Base-by-base conservation (phyloP, 2,113 vertebrate species). In the Microtus montanus region DNA sequence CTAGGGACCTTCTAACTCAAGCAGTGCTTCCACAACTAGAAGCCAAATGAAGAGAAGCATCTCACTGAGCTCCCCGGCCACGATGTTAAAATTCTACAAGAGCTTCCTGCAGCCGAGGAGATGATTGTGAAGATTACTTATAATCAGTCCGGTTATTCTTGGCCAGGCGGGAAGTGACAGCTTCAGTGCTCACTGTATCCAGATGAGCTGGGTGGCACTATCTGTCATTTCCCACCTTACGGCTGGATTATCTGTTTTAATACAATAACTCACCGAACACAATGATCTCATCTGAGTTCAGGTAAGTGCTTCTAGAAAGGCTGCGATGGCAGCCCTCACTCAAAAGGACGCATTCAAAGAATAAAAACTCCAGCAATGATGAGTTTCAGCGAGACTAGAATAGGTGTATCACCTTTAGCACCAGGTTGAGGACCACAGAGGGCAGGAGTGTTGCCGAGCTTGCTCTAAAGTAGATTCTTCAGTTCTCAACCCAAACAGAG, bases 51-150 rank as follows among this genome's bases (percentile, higher is more conserved):
- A 98, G 68, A 96, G 96, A 97, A 98, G 97, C 97, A 97, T 96
- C 97, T 96, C 97, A 96, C 90, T 86, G 90, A 41, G 87, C 79
- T 96, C 96, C 89, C 93, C 75, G 97, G 97, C 96, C 97, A 97
- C 97, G 96, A 93, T 97, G 89, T 98, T 98, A 97, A 97, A 98
- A 97, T 96, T 95, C 95, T 96, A 97, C 92, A 98, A 96, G 97
- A 93, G 96, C 96, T 98, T 97, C 94, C 96, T 97, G 96, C 30
- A 98, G 95, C 95, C 97, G 96, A 97, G 96, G 95, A 97, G 98
- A 97, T 96, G 97, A 98, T 97, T 98, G 95, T 98, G 96, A 96
- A 96, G 96, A 97, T 92, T 97, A 96, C 96, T 97, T 97, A 97
- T 95, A 98, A 96, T 97, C 96, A 95, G 93, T 96, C 96, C 93